Evolutionary conservation across 1,140 invertebrate genomes (phyloP).

Genomic region (Drosophila nebulosa): DNA sequence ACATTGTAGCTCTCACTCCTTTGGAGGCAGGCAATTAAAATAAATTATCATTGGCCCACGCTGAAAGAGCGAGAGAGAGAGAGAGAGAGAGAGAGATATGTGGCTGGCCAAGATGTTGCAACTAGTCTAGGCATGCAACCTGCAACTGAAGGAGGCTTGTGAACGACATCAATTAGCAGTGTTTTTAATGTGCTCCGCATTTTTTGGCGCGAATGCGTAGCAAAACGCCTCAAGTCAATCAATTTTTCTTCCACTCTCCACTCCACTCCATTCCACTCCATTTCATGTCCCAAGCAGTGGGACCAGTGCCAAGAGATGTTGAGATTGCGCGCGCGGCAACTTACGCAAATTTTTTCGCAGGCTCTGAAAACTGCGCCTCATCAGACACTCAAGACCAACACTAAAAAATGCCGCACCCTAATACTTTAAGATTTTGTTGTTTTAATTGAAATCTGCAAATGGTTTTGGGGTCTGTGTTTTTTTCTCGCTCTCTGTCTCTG

Average conservation of each 20-base stretch:
- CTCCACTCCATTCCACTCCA: neutral
- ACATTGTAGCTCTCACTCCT: conserved; percentile 19
- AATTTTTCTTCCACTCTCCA: conserved; percentile 35
- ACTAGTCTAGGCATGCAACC: conserved; percentile 38
- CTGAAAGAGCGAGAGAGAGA: neutral
- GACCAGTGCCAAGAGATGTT: conserved; percentile 19
- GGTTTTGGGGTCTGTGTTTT: neutral
- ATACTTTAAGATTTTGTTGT: conserved; percentile 40
- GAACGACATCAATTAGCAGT: conserved; percentile 76
- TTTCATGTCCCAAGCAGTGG: conserved; percentile 30
- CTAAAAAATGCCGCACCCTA: conserved; percentile 70
- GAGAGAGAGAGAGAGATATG: neutral
- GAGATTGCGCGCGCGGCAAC: conserved; percentile 57
- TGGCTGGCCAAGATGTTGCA: conserved; percentile 34
- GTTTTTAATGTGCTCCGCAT: conserved; percentile 68
- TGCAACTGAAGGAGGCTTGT: conserved; percentile 35
- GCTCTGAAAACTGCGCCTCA: conserved; percentile 29
- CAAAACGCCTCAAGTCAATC: conserved; percentile 74
- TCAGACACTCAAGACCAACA: conserved; percentile 47
- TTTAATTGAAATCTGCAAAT: conserved; percentile 69
- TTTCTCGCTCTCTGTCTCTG: neutral
- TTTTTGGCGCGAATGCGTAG: conserved; percentile 72
- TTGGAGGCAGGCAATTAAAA: conserved; percentile 40
- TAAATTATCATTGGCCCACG: conserved; percentile 50
- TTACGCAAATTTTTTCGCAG: conserved; percentile 66